These are phyloP conservation scores for Stenolophus ochropezus DNA, from an alignment of 2,888 invertebrate species.

Conservation along the genomic window DNA sequence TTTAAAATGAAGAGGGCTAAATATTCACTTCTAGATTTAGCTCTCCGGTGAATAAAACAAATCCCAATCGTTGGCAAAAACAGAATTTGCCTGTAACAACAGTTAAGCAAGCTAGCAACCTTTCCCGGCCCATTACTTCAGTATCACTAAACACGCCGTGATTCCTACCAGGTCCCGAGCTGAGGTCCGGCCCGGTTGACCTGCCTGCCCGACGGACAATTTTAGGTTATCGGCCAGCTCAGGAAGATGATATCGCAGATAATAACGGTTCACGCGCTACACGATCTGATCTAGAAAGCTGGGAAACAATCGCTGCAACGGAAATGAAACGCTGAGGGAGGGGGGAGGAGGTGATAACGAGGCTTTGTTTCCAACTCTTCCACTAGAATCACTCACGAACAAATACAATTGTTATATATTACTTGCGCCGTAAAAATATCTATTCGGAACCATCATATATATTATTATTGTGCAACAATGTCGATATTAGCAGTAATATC, in stretches of 20 bases:
- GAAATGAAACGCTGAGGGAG: slow-evolving; percentile 9
- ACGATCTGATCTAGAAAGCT: slow-evolving; percentile 11
- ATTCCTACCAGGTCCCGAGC: slow-evolving; percentile 1
- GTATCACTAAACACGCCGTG: slow-evolving; percentile 33
- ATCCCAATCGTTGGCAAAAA: slow-evolving; percentile 12
- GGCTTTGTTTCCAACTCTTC: neutral
- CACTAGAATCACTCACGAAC: neutral
- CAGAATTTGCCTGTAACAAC: slow-evolving; percentile 28
- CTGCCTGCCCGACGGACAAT: neutral
- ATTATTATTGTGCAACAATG: too few relatives aligned
- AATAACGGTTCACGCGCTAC: slow-evolving; percentile 32
- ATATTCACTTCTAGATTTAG: neutral
- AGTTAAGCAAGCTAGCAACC: slow-evolving; percentile 27
- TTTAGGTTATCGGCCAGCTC: slow-evolving; percentile 37
- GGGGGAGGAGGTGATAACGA: neutral
- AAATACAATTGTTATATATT: neutral
- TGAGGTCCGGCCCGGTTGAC: neutral
- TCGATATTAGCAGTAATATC: too few relatives aligned
- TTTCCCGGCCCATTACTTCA: slow-evolving; percentile 36
- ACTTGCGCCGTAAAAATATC: too few relatives aligned
- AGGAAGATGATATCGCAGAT: slow-evolving; percentile 34
- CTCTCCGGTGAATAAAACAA: neutral
- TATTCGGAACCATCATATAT: too few relatives aligned
- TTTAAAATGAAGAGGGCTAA: neutral
- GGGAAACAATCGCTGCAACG: slow-evolving; percentile 20